phyloP scores from a whole-genome alignment of 2,797 vertebrate species.

The Pangasius macronema region DNA sequence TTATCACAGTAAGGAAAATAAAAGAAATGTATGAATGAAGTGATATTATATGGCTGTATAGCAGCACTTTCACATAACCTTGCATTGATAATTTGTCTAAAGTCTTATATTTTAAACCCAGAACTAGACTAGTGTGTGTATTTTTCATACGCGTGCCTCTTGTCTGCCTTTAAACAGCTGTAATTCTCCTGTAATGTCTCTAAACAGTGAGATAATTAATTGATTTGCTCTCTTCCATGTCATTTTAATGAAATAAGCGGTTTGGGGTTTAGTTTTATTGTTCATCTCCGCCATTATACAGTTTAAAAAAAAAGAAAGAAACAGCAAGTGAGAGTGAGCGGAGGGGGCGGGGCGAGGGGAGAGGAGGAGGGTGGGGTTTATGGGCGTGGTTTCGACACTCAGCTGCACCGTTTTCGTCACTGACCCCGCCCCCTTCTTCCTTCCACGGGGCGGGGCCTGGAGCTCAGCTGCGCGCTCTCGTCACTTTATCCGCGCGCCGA shows the following conservation, averaged over 20 bases:
- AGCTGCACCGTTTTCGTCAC: constrained; percentile 62
- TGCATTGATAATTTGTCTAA: background rate
- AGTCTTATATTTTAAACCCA: background rate
- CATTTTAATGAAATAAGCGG: background rate
- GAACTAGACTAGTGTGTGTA: too few species aligned
- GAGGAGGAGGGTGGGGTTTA: constrained; percentile 35
- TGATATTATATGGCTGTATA: background rate
- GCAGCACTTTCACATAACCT: background rate
- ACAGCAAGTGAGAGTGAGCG: constrained; percentile 17
- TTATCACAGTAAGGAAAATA: background rate
- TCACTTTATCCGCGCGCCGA: constrained; percentile 23
- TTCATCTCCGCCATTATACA: background rate
- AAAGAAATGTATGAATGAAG: background rate
- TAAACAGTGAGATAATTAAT: background rate
- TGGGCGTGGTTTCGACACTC: constrained; percentile 63
- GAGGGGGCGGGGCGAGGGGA: constrained; percentile 50
- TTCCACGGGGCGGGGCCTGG: constrained; percentile 14
- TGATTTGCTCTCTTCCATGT: background rate
- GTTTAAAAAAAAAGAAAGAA: background rate
- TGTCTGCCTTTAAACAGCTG: background rate
- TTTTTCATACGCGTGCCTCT: background rate
- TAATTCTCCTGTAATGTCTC: background rate
- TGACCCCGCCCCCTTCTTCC: background rate
- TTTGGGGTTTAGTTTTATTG: background rate
- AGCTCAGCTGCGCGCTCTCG: constrained; percentile 75